A percentile compares a stretch with the other conserved stretches of the same genome.
These are phyloP conservation scores for Adelphocoris suturalis DNA, from an alignment of 2,888 invertebrate species.

Conservation along the genomic window DNA sequence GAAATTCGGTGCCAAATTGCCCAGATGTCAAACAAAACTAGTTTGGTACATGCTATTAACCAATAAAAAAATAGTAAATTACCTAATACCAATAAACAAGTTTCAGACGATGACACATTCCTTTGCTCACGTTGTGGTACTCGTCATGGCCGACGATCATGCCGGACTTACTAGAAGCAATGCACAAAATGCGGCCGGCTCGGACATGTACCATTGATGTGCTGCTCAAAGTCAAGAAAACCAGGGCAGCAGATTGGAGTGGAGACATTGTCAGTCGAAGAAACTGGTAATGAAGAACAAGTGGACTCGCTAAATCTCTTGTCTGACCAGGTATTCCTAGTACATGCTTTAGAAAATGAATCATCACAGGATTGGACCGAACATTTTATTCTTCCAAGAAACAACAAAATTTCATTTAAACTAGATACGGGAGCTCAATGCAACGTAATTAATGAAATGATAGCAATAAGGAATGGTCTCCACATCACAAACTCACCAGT, in stretches of 20 bases:
- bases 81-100: slow-evolving; percentile 4
- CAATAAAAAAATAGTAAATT: neutral
- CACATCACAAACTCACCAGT: neutral
- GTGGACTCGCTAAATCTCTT: neutral
- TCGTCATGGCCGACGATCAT: slow-evolving; percentile 34
- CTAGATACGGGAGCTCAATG: slow-evolving; percentile 35
- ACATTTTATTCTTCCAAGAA: neutral
- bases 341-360: slow-evolving; percentile 26
- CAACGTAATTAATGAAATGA: neutral
- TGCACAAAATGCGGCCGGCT: slow-evolving; percentile 26
- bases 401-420: neutral
- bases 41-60: neutral
- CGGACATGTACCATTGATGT: neutral
- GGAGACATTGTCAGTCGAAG: neutral
- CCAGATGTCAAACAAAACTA: neutral
- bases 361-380: slow-evolving; percentile 10
- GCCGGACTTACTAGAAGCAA: neutral
- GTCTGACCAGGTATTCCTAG: slow-evolving; percentile 4
- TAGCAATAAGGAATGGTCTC: neutral
- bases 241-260: neutral
- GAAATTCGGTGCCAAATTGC: neutral
- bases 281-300: neutral
- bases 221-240: neutral
- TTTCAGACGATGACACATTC: neutral
- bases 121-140: slow-evolving; percentile 46